phyloP scores from a whole-genome alignment of 2,113 vertebrate genomes.

The Eleginops maclovinus region DNA sequence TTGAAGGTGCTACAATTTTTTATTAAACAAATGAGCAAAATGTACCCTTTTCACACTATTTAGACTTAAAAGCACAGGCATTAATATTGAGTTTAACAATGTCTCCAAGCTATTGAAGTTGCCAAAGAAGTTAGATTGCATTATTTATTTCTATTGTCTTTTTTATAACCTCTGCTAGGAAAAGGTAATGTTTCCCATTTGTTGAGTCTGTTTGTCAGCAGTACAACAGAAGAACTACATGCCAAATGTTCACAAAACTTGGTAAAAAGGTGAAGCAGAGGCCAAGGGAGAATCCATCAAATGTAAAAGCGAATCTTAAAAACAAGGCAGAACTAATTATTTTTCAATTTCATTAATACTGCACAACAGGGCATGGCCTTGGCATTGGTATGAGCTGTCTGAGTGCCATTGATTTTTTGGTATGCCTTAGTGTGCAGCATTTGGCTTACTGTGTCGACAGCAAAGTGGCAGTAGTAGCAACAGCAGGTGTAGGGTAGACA shows the following conservation, averaged over 20 bases:
- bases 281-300: neutral
- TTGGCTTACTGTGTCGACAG: too few species aligned
- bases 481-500: slow-evolving; percentile 33
- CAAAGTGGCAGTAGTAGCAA: neutral
- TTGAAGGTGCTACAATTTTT: neutral
- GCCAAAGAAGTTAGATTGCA: too few species aligned
- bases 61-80: neutral
- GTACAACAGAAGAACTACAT: too few species aligned
- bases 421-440: too few species aligned
- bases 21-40: neutral
- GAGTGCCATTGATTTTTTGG: too few species aligned
- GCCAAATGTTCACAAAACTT: neutral
- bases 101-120: too few species aligned
- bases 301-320: neutral
- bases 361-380: too few species aligned
- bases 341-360: neutral
- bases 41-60: neutral
- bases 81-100: too few species aligned
- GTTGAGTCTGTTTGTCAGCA: too few species aligned
- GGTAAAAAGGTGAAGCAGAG: neutral
- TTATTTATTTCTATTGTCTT: too few species aligned
- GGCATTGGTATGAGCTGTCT: too few species aligned
- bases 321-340: neutral
- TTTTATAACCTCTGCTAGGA: too few species aligned
- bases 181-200: neutral